Evolutionary conservation across 2,113 vertebrate genomes (phyloP).

Genomic region (Phrynosoma platyrhinos): DNA sequence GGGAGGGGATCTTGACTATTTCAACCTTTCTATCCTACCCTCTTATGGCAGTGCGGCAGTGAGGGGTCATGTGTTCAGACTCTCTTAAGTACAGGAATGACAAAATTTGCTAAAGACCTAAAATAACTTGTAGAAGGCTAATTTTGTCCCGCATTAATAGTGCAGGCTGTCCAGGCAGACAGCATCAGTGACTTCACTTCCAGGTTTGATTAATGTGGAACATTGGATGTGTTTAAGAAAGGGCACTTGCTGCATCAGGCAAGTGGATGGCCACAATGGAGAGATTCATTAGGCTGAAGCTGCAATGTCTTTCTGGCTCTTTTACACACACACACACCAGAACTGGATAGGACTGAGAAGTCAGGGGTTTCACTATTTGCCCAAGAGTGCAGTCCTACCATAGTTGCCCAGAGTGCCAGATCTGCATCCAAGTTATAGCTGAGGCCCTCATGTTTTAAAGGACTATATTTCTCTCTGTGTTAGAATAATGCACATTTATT

Average conservation of each 20-base stretch:
- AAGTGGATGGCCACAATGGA: slow-evolving; percentile 19
- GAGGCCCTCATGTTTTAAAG: not conserved
- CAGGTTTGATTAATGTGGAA: slow-evolving; percentile 40
- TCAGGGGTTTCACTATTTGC: not conserved
- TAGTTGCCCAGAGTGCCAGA: not conserved
- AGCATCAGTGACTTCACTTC: slow-evolving; percentile 29
- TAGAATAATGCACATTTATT: too few species aligned
- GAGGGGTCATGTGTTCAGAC: not conserved
- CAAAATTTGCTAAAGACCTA: slow-evolving; percentile 26
- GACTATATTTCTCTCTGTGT: too few species aligned
- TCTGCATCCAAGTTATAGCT: not conserved
- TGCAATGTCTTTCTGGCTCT: slow-evolving; percentile 37
- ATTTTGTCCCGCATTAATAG: slow-evolving; percentile 29
- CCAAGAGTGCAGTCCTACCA: not conserved
- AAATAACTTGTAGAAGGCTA: slow-evolving; percentile 16
- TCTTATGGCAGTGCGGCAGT: not conserved
- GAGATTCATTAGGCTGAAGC: slow-evolving; percentile 29
- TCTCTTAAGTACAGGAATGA: not conserved
- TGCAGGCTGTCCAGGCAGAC: slow-evolving; percentile 7
- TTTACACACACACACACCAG: not conserved
- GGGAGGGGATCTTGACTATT: not conserved
- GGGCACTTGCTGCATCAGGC: not conserved
- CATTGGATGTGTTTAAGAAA: slow-evolving; percentile 53
- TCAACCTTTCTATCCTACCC: not conserved
- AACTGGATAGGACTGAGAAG: not conserved